Percentiles rank a stretch among this genome's conserved stretches.
phyloP scores from a whole-genome alignment of 2,113 vertebrate genomes.

The Clarias magur region DNA sequence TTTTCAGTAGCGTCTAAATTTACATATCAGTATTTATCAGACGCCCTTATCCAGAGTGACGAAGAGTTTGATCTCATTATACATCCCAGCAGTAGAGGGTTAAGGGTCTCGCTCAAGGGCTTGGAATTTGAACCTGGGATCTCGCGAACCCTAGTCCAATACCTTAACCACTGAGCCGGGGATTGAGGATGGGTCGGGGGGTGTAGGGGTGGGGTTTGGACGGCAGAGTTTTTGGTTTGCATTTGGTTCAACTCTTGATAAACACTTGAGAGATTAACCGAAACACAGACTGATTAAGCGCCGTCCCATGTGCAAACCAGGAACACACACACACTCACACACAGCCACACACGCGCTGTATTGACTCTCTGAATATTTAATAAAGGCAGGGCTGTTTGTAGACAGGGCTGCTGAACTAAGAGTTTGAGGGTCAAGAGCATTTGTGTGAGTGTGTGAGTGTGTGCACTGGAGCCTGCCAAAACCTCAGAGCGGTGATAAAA shows the following conservation, averaged over 20 bases:
- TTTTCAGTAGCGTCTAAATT: no score
- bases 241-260: not conserved
- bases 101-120: no score
- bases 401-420: constrained; percentile 18
- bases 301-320: not conserved
- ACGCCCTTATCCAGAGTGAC: no score
- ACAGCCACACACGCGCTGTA: not conserved
- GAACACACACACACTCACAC: not conserved
- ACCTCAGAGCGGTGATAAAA: constrained; percentile 28
- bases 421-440: constrained; percentile 33
- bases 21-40: no score
- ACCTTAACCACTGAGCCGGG: no score
- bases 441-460: constrained; percentile 21
- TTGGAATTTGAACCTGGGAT: no score
- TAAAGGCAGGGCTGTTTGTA: constrained; percentile 46
- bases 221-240: not conserved
- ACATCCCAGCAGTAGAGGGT: no score
- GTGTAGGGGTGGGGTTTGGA: not conserved
- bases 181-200: no score
- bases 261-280: not conserved
- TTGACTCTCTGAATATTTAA: constrained; percentile 52
- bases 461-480: constrained; percentile 25
- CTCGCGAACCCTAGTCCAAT: no score
- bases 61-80: no score
- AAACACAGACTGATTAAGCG: not conserved